Evolutionary conservation across 2,888 invertebrate genomes (phyloP), one percentile per base, ranked within the genome.

Genomic region (Cepaea hortensis): DNA sequence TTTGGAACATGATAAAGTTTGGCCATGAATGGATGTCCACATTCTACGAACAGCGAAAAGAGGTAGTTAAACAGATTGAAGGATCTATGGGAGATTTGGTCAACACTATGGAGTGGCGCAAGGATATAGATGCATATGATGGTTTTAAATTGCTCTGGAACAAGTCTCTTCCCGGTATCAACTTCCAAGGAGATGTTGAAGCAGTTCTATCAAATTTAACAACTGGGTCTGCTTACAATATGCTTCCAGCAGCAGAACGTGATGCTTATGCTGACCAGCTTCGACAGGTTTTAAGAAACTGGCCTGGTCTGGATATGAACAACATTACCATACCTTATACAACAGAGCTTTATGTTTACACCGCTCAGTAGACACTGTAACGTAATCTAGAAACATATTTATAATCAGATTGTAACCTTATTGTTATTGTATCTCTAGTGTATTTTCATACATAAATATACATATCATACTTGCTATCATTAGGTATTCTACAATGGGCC

Each of bases 241-340:
- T 70, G 6, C 76, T 87, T 23, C 83, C 84, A 11, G 2, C 23
- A 20, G 79, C 15, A 0, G 84, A 84, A 50, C n/a, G 76, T 7
- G 50, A 81, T 13, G 65, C 15, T 9, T 87, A 84, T 62, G 9
- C 81, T 3, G 84, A 81, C 18, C 11, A 87, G 81, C 55, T 84
- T 23, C 50, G 84, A 35, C 46, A 80, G 23, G 23, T 48, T 23
- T 11, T 87, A 3, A 76, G n/a, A 65, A 61, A n/a, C 50, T 87
- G 84, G 83, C 87, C 87, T 15, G 77, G 84, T 62, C 50, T 87
- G 7, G 81, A 87, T 20, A 18, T 79, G 3, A 83, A 75, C 79
- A 62, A 84, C 20, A 84, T 87, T 73, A 65, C 46, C 9, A 81
- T 87, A 7, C 87, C 87, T 6, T 81, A 46, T 23, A 81, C 79